phyloP scores from a whole-genome alignment of 2,888 invertebrate genomes.

The Euplexia lucipara region DNA sequence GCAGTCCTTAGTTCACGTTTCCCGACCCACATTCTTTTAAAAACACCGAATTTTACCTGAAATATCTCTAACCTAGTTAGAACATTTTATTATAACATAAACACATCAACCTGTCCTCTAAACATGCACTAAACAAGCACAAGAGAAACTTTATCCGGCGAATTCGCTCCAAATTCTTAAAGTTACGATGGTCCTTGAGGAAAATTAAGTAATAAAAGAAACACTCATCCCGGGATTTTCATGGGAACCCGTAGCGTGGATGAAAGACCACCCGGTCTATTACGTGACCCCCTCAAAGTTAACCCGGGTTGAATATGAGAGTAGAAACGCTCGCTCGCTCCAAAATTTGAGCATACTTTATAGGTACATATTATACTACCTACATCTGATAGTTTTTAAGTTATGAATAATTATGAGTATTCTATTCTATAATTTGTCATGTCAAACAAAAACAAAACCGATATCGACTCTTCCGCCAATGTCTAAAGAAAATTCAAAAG shows the following conservation, averaged over 20 bases:
- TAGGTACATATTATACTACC: no score
- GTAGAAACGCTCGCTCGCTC: no score
- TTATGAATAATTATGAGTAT: no score
- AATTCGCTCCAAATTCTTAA: slow-evolving; percentile 25
- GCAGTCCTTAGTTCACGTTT: background rate
- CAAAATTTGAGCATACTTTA: no score
- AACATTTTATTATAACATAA: background rate
- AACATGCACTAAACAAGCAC: background rate
- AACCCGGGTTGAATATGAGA: background rate
- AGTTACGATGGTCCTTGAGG: slow-evolving; percentile 26
- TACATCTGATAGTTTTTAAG: no score
- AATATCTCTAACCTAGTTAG: background rate
- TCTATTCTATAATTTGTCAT: no score
- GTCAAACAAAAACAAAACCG: no score
- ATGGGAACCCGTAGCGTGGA: background rate
- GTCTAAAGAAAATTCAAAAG: no score
- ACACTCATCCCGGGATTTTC: background rate
- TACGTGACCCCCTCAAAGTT: slow-evolving; percentile 2
- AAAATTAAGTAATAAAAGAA: slow-evolving; percentile 25
- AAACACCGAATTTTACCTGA: background rate
- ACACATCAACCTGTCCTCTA: background rate
- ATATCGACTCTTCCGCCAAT: no score
- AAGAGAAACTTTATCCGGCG: slow-evolving; percentile 18
- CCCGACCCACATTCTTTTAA: background rate
- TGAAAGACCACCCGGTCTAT: background rate